Base-by-base conservation (phyloP, 2,113 vertebrate species). In the Cephalopterus ornatus region DNA sequence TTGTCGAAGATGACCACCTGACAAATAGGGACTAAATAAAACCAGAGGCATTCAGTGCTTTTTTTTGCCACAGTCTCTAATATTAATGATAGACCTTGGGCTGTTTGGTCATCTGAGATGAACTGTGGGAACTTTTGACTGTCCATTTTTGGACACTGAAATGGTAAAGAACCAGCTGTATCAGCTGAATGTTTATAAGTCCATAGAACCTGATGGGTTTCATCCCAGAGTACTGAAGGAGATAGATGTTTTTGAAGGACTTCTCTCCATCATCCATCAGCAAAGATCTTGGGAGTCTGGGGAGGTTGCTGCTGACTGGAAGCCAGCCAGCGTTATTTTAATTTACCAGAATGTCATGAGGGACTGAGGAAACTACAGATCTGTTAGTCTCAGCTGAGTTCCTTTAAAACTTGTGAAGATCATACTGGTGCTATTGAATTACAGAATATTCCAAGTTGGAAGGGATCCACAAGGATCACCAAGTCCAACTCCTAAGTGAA, bases 231-330 rank as follows among this genome's bases (percentile, higher is more conserved):
- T 33, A 80, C 32, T n/a, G 24, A 72, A 77, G 47, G 8, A 71
- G 15, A 14, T 1, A 3, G 21, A 23, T 1, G 0, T 67, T 66
- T 49, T 11, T n/a, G 15, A 21, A 87, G 5, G 8, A 53, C 7
- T 4, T 3, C 12, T 62, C 8, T 44, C n/a, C 76, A 28, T 47
- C 27, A 62, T 42, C 37, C 37, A 23, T 42, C 37, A 76, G 26
- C 11, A 4, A 52, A 87, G 17, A 14, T 62, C 58, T 71, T 47
- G 21, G 41, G 8, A 76, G 10, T 53, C 9, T 72, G 18, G 6
- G 19, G 6, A 63, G 15, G 27, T 28, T 52, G 47, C 17, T 22
- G 9, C 12, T 73, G 32, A 9, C 9, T 72, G 41, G 42, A 78
- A 89, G 12, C 2, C 22, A 55, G 39, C 2, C 28, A 33, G 1